These are phyloP conservation scores for Alligator sinensis DNA, from an alignment of 2,113 vertebrate species.

Conservation along the genomic window DNA sequence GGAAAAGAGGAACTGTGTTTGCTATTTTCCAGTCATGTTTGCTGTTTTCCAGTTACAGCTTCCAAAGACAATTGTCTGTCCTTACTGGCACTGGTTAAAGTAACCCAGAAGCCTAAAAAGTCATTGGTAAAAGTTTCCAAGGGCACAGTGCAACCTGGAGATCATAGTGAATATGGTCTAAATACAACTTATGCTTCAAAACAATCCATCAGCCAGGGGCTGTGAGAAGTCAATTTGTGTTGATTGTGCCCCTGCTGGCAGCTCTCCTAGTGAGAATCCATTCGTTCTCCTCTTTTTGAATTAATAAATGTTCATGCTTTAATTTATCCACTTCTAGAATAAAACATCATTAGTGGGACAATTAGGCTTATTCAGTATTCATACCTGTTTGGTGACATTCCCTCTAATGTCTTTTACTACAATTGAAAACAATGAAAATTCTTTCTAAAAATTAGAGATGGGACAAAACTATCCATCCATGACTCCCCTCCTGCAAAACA, in stretches of 20 bases:
- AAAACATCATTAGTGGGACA: background rate
- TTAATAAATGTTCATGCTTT: background rate
- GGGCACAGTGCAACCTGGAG: background rate
- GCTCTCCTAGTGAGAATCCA: background rate
- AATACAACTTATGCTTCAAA: rapidly evolving
- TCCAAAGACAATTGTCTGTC: too few species aligned
- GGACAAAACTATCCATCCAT: background rate
- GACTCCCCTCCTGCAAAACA: background rate
- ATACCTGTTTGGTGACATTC: background rate
- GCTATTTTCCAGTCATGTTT: too few species aligned
- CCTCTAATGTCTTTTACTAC: background rate
- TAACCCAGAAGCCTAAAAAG: background rate
- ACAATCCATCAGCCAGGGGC: background rate
- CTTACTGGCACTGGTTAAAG: background rate
- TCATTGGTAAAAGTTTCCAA: background rate
- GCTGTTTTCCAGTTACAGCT: too few species aligned
- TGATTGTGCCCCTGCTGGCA: background rate
- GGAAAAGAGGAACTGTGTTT: too few species aligned
- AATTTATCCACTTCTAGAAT: background rate
- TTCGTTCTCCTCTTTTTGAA: background rate
- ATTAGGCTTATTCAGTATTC: background rate
- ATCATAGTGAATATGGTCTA: background rate
- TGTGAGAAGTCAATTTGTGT: background rate
- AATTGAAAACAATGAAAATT: background rate
- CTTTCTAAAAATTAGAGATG: background rate